Conservation (phyloP, 2,888 invertebrate genomes). For the Phania funesta region DNA sequence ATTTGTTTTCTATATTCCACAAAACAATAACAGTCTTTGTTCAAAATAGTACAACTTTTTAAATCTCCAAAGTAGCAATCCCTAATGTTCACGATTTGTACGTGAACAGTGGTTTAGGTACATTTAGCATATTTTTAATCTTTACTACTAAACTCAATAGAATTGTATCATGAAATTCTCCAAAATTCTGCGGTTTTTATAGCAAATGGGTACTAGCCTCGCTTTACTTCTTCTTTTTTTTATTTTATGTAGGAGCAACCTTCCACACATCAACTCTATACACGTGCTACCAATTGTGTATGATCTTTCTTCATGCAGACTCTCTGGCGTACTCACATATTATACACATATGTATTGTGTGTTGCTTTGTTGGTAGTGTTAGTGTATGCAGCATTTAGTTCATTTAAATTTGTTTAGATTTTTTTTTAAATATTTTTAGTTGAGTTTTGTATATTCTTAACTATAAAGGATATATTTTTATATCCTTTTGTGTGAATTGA, state of each 20-base stretch:
- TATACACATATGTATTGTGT: not conserved
- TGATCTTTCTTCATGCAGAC: conserved; percentile 16
- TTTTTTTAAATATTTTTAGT: too few relatives aligned
- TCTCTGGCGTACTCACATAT: not conserved
- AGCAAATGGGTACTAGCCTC: too few relatives aligned
- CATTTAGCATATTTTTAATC: conserved; percentile 40
- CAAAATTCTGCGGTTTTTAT: conserved; percentile 45
- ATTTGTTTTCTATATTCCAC: too few relatives aligned
- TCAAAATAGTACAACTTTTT: too few relatives aligned
- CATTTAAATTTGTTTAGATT: not conserved
- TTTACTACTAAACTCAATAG: conserved; percentile 53
- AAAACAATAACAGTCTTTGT: too few relatives aligned
- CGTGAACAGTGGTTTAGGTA: too few relatives aligned
- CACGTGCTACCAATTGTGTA: not conserved
- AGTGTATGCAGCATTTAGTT: too few relatives aligned
- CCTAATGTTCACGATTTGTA: too few relatives aligned
- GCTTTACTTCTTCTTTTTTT: too few relatives aligned
- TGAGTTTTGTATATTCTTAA: conserved; percentile 31
- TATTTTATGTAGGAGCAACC: too few relatives aligned
- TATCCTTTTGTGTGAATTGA: conserved; percentile 59
- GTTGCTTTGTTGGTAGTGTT: too few relatives aligned
- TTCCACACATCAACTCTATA: not conserved
- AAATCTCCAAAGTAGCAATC: too few relatives aligned
- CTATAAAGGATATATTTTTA: conserved; percentile 63
- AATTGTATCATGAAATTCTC: conserved; percentile 27